phyloP scores from a whole-genome alignment of 2,113 vertebrate genomes.

The Turnix velox region DNA sequence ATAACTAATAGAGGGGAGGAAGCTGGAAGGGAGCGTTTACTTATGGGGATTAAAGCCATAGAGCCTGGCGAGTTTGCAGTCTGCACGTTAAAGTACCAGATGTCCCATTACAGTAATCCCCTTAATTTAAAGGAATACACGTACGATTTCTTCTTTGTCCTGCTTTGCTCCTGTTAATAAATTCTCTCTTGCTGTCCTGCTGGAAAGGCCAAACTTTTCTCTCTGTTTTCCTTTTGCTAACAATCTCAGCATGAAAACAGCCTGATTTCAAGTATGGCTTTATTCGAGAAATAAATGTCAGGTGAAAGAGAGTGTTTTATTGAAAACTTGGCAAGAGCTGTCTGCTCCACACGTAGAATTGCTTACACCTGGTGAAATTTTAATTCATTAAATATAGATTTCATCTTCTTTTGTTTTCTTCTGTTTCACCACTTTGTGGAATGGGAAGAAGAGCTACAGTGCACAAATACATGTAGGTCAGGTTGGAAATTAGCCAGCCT shows the following conservation, averaged over 20 bases:
- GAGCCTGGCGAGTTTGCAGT: background rate
- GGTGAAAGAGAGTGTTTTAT: background rate
- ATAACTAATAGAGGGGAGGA: background rate
- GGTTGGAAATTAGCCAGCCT: background rate
- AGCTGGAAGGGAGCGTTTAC: slow-evolving; percentile 31
- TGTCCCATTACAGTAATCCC: slow-evolving; percentile 41
- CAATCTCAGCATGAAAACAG: background rate
- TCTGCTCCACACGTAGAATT: background rate
- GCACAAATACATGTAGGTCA: background rate
- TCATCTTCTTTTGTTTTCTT: background rate
- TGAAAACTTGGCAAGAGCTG: background rate
- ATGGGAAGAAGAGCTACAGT: background rate
- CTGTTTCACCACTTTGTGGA: background rate
- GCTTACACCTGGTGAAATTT: background rate
- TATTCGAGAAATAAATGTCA: background rate
- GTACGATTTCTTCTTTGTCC: background rate
- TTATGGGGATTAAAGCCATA: slow-evolving; percentile 46
- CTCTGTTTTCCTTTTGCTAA: background rate
- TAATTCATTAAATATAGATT: slow-evolving; percentile 7
- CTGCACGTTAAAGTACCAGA: slow-evolving; percentile 18
- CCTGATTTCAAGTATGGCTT: background rate
- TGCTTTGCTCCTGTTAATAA: background rate
- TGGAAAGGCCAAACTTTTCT: background rate
- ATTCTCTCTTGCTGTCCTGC: background rate
- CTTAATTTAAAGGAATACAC: slow-evolving; percentile 36